Percentiles rank a stretch among this genome's conserved stretches.
Evolutionary conservation across 2,888 invertebrate genomes (phyloP).

Genomic region (Eueremaeus valkanovi): DNA sequence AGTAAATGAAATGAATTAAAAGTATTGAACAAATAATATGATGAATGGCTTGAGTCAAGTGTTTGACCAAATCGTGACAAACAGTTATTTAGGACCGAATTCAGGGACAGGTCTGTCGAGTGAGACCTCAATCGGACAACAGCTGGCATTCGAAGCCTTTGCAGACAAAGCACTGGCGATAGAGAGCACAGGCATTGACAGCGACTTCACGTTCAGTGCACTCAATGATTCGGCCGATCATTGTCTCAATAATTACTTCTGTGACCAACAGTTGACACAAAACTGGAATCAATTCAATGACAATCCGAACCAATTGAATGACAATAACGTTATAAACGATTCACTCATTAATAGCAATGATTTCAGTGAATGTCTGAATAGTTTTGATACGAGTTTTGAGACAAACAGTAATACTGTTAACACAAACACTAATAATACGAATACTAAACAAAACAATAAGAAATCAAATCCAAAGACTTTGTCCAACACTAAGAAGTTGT

Average conservation of each 20-base stretch:
- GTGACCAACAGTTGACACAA: neutral
- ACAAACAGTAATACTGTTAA: neutral
- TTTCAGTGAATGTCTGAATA: neutral
- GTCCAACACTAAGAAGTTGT: neutral
- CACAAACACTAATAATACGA: too few relatives aligned
- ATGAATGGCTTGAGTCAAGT: conserved; percentile 10
- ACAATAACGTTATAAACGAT: neutral
- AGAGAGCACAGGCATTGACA: conserved; percentile 4
- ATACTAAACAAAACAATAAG: neutral
- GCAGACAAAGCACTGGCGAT: neutral
- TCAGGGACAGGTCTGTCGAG: neutral
- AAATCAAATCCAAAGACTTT: neutral
- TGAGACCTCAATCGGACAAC: neutral
- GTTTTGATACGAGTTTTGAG: neutral
- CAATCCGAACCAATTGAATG: neutral
- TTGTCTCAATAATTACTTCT: neutral
- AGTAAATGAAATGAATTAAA: neutral
- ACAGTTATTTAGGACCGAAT: neutral
- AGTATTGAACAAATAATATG: neutral
- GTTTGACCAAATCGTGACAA: neutral
- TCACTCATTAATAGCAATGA: neutral
- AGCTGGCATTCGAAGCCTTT: conserved; percentile 25
- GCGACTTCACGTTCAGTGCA: neutral
- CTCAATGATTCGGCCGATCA: neutral
- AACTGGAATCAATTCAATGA: conserved; percentile 7